These are phyloP conservation scores for Platyscapa corneri DNA, from an alignment of 1,140 invertebrate genomes.

Conservation along the genomic window DNA sequence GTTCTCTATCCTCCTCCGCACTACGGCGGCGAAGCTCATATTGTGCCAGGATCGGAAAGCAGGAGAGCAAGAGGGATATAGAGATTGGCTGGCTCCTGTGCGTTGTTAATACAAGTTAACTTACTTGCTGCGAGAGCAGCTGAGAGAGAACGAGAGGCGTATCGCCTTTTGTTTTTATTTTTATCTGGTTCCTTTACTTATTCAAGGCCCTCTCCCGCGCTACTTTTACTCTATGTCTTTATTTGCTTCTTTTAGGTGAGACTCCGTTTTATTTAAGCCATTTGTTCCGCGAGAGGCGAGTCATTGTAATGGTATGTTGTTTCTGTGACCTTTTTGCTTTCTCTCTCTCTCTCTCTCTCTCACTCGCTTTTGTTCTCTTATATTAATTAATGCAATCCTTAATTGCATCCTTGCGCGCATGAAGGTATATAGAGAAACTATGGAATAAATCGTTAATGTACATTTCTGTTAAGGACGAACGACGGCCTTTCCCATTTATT, in stretches of 20 bases:
- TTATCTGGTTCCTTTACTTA: conserved; percentile 55
- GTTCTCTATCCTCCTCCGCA: conserved; percentile 51
- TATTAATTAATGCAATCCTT: conserved; percentile 43
- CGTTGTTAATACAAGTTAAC: conserved; percentile 54
- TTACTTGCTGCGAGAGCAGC: conserved; percentile 29
- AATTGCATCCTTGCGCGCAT: conserved; percentile 37
- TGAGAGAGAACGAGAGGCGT: neutral
- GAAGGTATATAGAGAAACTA: conserved; percentile 11
- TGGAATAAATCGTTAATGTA: conserved; percentile 46
- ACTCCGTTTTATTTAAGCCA: conserved; percentile 23
- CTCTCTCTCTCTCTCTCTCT: conserved; percentile 11
- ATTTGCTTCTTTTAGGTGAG: conserved; percentile 28
- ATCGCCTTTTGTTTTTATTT: conserved; percentile 8
- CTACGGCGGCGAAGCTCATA: conserved; percentile 63
- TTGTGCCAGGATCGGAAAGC: conserved; percentile 61
- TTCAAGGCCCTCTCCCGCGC: conserved; percentile 42
- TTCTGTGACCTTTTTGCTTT: neutral
- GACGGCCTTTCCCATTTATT: conserved; percentile 36
- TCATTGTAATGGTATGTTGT: conserved; percentile 32
- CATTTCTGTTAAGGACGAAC: conserved; percentile 21
- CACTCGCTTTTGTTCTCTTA: conserved; percentile 34
- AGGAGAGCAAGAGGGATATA: conserved; percentile 26
- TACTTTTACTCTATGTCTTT: conserved; percentile 31
- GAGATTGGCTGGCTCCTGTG: conserved; percentile 50
- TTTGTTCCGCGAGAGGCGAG: conserved; percentile 29